Evolutionary conservation across 2,797 vertebrate species (phyloP), one percentile per base, ranked within the genome.

Genomic region (Brachymystax lenok): DNA sequence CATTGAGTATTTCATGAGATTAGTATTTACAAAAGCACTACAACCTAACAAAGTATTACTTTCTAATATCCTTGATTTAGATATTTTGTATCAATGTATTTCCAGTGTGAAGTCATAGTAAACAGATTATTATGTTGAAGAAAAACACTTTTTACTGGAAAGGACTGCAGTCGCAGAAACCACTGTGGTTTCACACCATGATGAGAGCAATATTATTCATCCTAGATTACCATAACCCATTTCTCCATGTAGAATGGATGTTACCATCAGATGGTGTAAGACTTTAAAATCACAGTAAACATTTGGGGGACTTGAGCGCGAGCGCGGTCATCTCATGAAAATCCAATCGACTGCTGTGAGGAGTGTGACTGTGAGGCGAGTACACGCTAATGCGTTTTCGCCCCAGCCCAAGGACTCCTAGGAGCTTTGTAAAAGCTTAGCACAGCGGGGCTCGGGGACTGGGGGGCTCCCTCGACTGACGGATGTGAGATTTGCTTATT

Each of bases 341-440:
- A 71, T 73, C 71, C 70, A 35, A 66, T 71, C 70, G 46, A 27
- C 69, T 28, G 28, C 51, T 50, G 74, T 12, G 63, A 16, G 24
- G 79, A 66, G 74, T 75, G 73, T 40, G 68, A 71, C 73, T 66
- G 50, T 19, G 54, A 77, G 67, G 71, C 54, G 67, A 69, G 46
- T 66, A 28, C 63, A 74, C 64, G 28, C 77, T 79, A 85, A 80
- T 75, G 78, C 16, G 54, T 54, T 67, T 83, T 67, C 67, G 67
- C 67, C 66, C 74, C 73, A 3, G 17, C 80, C 12, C n/a, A 21
- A 46, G 81, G n/a, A 84, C 17, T 21, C 74, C 51, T 79, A 21
- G 77, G 73, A 73, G 70, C 21, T 46, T 52, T 74, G 69, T 76
- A 79, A 85, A 75, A 83, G 76, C 74, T 68, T 72, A 76, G 74